Percentiles rank a stretch among this genome's conserved stretches.
Conservation (phyloP, 2,888 invertebrate species). For the Graphium colonna region DNA sequence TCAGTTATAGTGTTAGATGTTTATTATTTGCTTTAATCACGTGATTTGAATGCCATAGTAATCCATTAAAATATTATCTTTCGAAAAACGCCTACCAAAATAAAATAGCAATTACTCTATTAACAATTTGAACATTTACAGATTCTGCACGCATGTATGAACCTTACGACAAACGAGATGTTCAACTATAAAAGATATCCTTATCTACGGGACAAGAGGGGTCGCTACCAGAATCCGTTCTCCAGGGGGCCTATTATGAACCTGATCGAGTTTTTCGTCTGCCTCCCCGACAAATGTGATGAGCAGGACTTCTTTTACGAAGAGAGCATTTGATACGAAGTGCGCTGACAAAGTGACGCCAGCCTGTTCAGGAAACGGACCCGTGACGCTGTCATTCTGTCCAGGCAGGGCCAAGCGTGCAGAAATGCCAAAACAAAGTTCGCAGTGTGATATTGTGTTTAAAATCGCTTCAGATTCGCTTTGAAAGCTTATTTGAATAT, state of each 20-base stretch:
- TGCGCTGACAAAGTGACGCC: constrained; percentile 28
- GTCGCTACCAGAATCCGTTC: constrained; percentile 94
- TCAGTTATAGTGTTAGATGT: too few relatives aligned
- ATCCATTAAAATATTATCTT: too few relatives aligned
- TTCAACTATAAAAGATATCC: constrained; percentile 95
- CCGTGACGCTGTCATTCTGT: constrained; percentile 6
- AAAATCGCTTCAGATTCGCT: too few relatives aligned
- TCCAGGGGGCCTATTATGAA: constrained; percentile 93
- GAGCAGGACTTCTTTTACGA: constrained; percentile 86
- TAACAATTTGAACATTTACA: constrained; percentile 58
- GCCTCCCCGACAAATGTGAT: constrained; percentile 88
- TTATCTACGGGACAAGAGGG: constrained; percentile 92
- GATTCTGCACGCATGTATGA: constrained; percentile 95
- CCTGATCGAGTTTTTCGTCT: constrained; percentile 93
- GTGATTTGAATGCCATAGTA: too few relatives aligned
- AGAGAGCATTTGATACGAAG: constrained; percentile 75
- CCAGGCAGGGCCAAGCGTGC: constrained; percentile 1
- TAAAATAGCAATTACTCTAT: neutral
- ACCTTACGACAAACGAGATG: constrained; percentile 96
- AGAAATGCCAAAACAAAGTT: constrained; percentile 20
- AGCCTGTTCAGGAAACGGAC: constrained; percentile 13
- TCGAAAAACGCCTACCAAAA: neutral
- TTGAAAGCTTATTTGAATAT: too few relatives aligned
- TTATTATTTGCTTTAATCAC: too few relatives aligned
- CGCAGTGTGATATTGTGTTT: constrained; percentile 18